Percentiles rank a stretch among this genome's conserved stretches.
Evolutionary conservation across 2,888 invertebrate species (phyloP).

Genomic region (Masnerella sp.): DNA sequence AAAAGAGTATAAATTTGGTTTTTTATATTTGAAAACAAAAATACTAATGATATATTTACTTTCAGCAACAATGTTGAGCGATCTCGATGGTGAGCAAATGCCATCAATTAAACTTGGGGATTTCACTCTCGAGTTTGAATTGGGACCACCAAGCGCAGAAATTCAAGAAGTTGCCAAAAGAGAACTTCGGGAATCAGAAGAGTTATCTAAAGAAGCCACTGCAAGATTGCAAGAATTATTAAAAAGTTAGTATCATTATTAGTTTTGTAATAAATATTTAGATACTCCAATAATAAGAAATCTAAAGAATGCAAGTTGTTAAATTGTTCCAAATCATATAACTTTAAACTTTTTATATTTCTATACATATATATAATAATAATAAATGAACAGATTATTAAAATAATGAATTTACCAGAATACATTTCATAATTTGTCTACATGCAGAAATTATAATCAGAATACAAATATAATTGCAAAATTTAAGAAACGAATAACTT

Average conservation of each 20-base stretch:
- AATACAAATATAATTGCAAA: too few relatives aligned
- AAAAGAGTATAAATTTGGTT: too few relatives aligned
- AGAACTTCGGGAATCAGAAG: slow-evolving; percentile 84
- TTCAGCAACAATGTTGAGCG: slow-evolving; percentile 86
- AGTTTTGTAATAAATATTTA: not conserved
- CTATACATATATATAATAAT: too few relatives aligned
- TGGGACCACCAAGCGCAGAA: slow-evolving; percentile 82
- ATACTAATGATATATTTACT: not conserved
- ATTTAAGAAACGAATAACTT: too few relatives aligned
- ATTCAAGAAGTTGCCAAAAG: slow-evolving; percentile 83
- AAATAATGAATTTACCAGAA: too few relatives aligned
- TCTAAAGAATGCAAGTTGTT: not conserved
- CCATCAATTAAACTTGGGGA: slow-evolving; percentile 84
- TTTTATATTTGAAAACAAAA: too few relatives aligned
- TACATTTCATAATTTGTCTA: too few relatives aligned
- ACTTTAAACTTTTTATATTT: too few relatives aligned
- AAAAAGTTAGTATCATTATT: slow-evolving; percentile 78
- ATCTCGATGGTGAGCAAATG: slow-evolving; percentile 80
- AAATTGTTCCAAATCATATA: not conserved
- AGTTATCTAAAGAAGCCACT: slow-evolving; percentile 80
- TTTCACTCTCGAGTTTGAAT: slow-evolving; percentile 83
- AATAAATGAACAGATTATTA: too few relatives aligned
- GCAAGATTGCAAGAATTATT: slow-evolving; percentile 81
- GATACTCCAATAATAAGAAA: not conserved
- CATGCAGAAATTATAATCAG: too few relatives aligned